A percentile compares a stretch with the other conserved stretches of the same genome.
phyloP scores from a whole-genome alignment of 2,797 vertebrate genomes.

The Sebastes diploproa region DNA sequence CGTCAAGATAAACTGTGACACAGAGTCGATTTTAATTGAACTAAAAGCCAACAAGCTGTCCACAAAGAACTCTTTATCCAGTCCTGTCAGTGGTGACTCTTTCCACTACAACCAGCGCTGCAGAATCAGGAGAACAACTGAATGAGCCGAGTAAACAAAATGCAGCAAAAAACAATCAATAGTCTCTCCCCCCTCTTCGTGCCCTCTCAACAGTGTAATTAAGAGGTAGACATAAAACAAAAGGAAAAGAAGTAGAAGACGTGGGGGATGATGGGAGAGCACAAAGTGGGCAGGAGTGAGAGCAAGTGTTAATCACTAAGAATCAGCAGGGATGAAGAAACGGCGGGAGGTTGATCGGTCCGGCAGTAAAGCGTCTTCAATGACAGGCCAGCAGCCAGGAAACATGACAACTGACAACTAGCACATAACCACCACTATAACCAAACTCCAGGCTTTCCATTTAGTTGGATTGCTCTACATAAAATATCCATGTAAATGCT shows the following conservation, averaged over 20 bases:
- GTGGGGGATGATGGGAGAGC: slow-evolving; percentile 4
- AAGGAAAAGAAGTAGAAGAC: slow-evolving; percentile 4
- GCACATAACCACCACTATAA: neutral
- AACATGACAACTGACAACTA: neutral
- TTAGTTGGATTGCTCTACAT: slow-evolving; percentile 2
- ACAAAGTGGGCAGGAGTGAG: neutral
- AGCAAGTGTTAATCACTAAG: slow-evolving; percentile 25
- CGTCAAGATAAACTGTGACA: slow-evolving; percentile 19
- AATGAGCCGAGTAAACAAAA: slow-evolving; percentile 55
- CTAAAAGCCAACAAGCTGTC: slow-evolving; percentile 35
- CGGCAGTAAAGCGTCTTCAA: slow-evolving; percentile 18
- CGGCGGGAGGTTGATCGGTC: slow-evolving; percentile 20
- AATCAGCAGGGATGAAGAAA: slow-evolving; percentile 14
- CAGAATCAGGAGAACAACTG: slow-evolving; percentile 51
- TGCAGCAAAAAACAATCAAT: slow-evolving; percentile 61
- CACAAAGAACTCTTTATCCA: slow-evolving; percentile 37
- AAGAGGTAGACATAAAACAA: slow-evolving; percentile 58
- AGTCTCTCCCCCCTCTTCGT: slow-evolving; percentile 9
- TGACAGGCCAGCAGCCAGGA: slow-evolving; percentile 12
- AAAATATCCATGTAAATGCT: neutral
- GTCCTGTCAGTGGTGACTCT: slow-evolving; percentile 37
- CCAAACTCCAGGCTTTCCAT: slow-evolving; percentile 2
- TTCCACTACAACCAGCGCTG: slow-evolving; percentile 19
- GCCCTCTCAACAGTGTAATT: slow-evolving; percentile 61
- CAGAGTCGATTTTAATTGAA: slow-evolving; percentile 24